phyloP scores from a whole-genome alignment of 2,113 vertebrate genomes.

The Pleuronectes platessa region DNA sequence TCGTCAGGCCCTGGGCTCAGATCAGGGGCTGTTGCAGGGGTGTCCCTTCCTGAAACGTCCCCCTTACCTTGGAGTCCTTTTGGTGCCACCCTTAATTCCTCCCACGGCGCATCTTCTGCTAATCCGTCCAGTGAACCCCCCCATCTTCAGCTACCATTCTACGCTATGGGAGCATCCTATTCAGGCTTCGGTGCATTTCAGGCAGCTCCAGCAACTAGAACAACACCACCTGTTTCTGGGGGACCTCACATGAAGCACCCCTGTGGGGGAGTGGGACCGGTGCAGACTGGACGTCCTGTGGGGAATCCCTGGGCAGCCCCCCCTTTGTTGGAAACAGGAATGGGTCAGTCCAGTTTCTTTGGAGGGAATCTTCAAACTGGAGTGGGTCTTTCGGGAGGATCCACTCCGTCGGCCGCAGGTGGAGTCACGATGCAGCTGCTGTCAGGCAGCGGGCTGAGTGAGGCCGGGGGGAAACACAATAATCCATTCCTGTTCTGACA shows the following conservation, averaged over 20 bases:
- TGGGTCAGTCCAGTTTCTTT: slow-evolving; percentile 18
- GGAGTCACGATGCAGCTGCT: slow-evolving; percentile 12
- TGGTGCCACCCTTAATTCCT: slow-evolving; percentile 17
- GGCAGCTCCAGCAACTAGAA: slow-evolving; percentile 36
- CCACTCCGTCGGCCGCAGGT: neutral
- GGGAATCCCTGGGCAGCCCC: slow-evolving; percentile 44
- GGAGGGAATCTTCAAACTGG: slow-evolving; percentile 22
- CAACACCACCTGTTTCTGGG: slow-evolving; percentile 26
- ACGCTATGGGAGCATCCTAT: slow-evolving; percentile 3
- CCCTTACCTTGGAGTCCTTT: slow-evolving; percentile 17
- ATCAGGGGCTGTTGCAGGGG: slow-evolving; percentile 30
- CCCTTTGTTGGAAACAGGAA: slow-evolving; percentile 26
- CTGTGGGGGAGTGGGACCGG: slow-evolving; percentile 35
- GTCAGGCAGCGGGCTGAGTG: neutral
- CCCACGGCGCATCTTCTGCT: slow-evolving; percentile 28
- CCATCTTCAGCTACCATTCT: slow-evolving; percentile 28
- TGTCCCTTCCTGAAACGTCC: slow-evolving; percentile 16
- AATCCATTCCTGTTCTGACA: slow-evolving; percentile 66
- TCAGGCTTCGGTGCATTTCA: slow-evolving; percentile 39
- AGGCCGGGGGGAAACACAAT: slow-evolving; percentile 6
- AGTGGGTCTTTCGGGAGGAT: too few species aligned
- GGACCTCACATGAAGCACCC: slow-evolving; percentile 25
- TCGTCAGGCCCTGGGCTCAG: neutral
- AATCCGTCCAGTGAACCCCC: slow-evolving; percentile 42
- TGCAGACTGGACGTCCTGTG: slow-evolving; percentile 58